Base-by-base conservation (phyloP, 2,113 vertebrate species). In the Propithecus coquereli region DNA sequence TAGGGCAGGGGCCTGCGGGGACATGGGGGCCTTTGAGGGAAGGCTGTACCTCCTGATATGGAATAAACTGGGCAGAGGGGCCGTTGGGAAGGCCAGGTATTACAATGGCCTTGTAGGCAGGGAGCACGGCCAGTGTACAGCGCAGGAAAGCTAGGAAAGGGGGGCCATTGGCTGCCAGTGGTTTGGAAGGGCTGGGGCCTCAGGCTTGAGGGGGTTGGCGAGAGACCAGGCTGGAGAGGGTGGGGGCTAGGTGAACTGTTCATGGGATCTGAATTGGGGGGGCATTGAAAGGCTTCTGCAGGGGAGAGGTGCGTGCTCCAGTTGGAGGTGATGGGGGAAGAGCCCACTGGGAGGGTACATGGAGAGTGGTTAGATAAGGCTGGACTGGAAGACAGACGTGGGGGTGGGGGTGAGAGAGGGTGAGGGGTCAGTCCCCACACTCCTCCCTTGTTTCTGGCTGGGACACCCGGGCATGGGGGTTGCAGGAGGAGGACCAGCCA, bases 261-360 rank as follows among this genome's bases (percentile, higher is more conserved):
- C 0, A 0, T 6, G 59, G 32, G 59, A 34, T 5, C 63, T 11
- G n/a, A 32, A 47, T 65, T 57, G 20, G 54, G 1, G 45, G 77
- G 32, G 27, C 47, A 17, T 63, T 23, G 32, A n/a, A 37, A 61
- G 43, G 81, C 34, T 16, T 71, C 81, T 94, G 11, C 3, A 5
- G 9, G 14, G 37, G 10, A 16, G 50, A 59, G 63, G 57, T 18
- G 4, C 0, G 27, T 17, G n/a, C 18, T 18, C 68, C 27, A 43
- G 45, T 52, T 27, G 23, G 34, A 82, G 32, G 86, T 32, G 11
- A 1, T 11, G 57, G 50, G 50, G 14, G 23, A 68, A 22, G 37
- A 47, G 3, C 54, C 8, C 5, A 0, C 27, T 4, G 23, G 73
- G 68, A 84, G 59, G 43, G 25, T 12, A 10, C 27, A 0, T 2